phyloP scores from a whole-genome alignment of 1,140 invertebrate species.

The Lordiphosa clarofinis region DNA sequence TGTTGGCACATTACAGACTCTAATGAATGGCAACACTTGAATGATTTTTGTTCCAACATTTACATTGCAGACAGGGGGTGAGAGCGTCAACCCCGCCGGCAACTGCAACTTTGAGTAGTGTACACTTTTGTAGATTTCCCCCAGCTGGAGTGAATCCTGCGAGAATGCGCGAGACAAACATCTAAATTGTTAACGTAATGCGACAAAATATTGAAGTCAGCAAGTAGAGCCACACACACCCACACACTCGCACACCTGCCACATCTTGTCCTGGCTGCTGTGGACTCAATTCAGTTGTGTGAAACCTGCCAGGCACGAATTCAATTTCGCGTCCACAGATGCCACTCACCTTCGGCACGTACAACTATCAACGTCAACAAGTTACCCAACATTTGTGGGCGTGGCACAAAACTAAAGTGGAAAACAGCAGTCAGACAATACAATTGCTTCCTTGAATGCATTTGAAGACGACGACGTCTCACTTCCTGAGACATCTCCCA shows the following conservation, averaged over 20 bases:
- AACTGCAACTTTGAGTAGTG: conserved; percentile 20
- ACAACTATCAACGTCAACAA: conserved; percentile 77
- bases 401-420: conserved; percentile 63
- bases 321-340: conserved; percentile 78
- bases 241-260: conserved; percentile 17
- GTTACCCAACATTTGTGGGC: conserved; percentile 55
- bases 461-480: conserved; percentile 34
- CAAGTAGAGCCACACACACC: conserved; percentile 40
- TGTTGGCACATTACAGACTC: conserved; percentile 41
- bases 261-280: conserved; percentile 9
- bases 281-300: conserved; percentile 57
- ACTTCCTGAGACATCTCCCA: conserved; percentile 47
- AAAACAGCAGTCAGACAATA: conserved; percentile 77
- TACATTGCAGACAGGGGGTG: conserved; percentile 7
- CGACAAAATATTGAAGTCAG: conserved; percentile 77
- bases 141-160: conserved; percentile 63
- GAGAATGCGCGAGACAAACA: conserved; percentile 74
- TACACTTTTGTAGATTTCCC: conserved; percentile 56
- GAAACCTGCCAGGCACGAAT: conserved; percentile 70
- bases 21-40: conserved; percentile 49
- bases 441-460: conserved; percentile 76
- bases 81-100: not conserved
- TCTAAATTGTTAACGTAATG: conserved; percentile 78
- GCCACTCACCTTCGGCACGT: conserved; percentile 77
- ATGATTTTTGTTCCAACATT: conserved; percentile 42